Evolutionary conservation across 2,888 invertebrate genomes (phyloP), one percentile per base, ranked within the genome.

Genomic region (Cantharis flavilabris): DNA sequence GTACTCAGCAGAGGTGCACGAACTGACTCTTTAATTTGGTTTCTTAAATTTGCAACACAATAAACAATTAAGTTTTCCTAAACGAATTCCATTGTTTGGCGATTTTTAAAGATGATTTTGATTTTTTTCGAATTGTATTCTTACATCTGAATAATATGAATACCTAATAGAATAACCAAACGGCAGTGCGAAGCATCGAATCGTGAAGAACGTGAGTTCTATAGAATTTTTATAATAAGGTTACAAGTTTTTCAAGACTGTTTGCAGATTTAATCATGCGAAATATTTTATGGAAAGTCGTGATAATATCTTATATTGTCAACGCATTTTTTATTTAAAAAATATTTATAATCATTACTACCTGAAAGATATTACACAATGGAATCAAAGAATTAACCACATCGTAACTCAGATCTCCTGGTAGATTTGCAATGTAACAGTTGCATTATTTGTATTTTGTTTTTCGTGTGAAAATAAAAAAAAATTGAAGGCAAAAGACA

Each of bases 221-320:
- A 72, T 72, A 72, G 70, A 78, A 75, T 75, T 77, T 72, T 78
- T 75, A 75, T 77, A 77, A 78, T 75, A 78, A 75, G 78, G 72
- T 78, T 75, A 78, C 78, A 75, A 78, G 72, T 75, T 78, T 77
- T 78, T 70, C 75, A 78, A 65, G 75, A 70, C 72, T 77, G 71
- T 75, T 78, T 78, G 77, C 65, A 73, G 78, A 78, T 78, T 75
- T 78, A 78, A 78, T 78, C 78, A 78, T 75, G 75, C 78, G 75
- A 78, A 78, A 78, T 78, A 72, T 75, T 78, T 75, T 78, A 78
- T 78, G 78, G 72, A 65, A 73, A 75, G 72, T 75, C 78, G 78
- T 75, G 78, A 78, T 78, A 71, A 69, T 73, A 77, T 74, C 77
- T 77, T 62, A 77, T 71, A 77, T 77, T 77, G 75, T 77, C 74